Base-by-base conservation (phyloP, 2,113 vertebrate species). In the Muntiacus reevesi region DNA sequence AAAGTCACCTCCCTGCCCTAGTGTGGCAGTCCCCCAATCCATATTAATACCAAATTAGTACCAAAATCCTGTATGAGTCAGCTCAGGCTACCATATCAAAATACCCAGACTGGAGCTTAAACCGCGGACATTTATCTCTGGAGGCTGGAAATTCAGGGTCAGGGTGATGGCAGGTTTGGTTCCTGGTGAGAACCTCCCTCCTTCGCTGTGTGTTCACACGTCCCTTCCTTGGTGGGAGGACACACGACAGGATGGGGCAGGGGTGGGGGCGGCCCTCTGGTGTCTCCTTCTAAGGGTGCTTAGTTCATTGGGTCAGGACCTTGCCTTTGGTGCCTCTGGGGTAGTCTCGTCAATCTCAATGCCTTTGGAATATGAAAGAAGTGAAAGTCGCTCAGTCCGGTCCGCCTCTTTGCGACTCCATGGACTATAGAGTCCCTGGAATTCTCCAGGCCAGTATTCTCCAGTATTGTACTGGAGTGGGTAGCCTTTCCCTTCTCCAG, bases 51-150 rank as follows among this genome's bases (percentile, higher is more conserved):
- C 60, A 7, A 6, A 27, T 9, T 3, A 27, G 62, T 33, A 8
- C 87, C 82, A 7, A 57, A 59, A 17, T 23, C 81, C 85, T 33
- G 14, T 30, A 25, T 7, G 0, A 5, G 25, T 79, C 84, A 3
- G 33, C 23, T 40, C 52, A 7, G 50, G 59, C 60, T 15, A 21
- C 60, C 19, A 0, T 33, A 14, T 13, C 55, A 8, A 16, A 33
- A 10, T 6, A 3, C 43, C 12, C 21, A 14, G 30, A 12, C 25
- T 1, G 9, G 52, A 79, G 76, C 33, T 71, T 16, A 14, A 14
- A 21, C 27, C 0, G 0, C 6, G 16, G 87, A 12, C 14, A 1
- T 7, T 33, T 2, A 5, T 5, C 55, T 30, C 50, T 47, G 17
- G 55, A 64, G 36, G 62, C 87, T 27, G 43, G 7, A 54, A 23